Percentiles rank a stretch among this genome's conserved stretches.
Conservation (phyloP, 2,113 vertebrate species). For the Rhagologus leucostigma region DNA sequence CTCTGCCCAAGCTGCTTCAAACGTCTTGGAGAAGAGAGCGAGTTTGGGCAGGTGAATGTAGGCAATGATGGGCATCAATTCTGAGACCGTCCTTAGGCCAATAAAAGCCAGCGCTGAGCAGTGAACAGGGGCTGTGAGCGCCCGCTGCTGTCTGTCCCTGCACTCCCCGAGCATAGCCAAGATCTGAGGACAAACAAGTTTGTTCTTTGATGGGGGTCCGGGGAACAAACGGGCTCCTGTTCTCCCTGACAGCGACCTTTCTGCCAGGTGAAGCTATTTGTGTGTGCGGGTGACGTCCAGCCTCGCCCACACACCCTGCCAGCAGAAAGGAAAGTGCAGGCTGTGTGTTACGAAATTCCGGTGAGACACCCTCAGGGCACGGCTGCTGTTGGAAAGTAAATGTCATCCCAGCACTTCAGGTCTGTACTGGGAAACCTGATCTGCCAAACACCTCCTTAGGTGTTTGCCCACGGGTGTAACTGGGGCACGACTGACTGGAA, state of each 20-base stretch:
- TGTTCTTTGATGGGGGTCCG: fast-evolving
- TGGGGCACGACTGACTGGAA: not conserved
- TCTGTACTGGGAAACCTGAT: not conserved
- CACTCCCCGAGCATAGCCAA: not conserved
- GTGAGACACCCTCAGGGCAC: not conserved
- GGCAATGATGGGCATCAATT: not conserved
- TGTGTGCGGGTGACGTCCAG: not conserved
- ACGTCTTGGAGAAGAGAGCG: not conserved
- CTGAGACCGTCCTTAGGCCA: not conserved
- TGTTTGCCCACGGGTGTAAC: not conserved
- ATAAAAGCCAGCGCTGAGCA: fast-evolving
- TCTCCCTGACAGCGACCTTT: not conserved
- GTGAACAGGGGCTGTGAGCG: not conserved
- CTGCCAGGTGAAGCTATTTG: not conserved
- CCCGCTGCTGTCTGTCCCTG: not conserved
- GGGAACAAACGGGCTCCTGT: not conserved
- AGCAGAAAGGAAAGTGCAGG: not conserved
- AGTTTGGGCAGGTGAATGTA: not conserved
- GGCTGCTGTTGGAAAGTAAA: not conserved
- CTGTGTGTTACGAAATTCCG: not conserved
- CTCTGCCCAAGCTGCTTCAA: not conserved
- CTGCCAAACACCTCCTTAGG: not conserved
- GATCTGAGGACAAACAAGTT: not conserved
- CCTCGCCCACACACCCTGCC: not conserved
- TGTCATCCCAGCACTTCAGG: not conserved